phyloP scores from a whole-genome alignment of 2,113 vertebrate genomes.

The Notarius quadriscutis region DNA sequence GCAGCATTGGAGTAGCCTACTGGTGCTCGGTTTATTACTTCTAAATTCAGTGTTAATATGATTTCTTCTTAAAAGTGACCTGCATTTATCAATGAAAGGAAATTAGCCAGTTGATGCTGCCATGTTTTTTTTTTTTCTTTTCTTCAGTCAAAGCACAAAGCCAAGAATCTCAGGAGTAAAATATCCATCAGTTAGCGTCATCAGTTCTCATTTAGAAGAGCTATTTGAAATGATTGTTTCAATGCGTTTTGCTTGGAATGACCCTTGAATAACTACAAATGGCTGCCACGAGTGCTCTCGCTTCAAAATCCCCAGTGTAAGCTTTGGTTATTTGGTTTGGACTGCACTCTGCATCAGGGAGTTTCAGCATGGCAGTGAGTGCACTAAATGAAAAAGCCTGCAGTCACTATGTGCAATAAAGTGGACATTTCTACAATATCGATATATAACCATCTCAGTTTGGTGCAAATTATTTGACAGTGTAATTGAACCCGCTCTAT shows the following conservation, averaged over 20 bases:
- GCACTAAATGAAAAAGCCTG: conserved; percentile 37
- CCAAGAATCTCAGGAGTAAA: neutral
- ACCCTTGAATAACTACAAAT: neutral
- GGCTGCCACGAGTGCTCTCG: neutral
- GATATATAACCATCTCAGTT: conserved; percentile 26
- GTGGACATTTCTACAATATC: conserved; percentile 9
- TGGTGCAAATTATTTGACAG: conserved; percentile 32
- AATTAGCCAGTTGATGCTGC: neutral
- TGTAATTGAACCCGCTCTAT: conserved; percentile 14
- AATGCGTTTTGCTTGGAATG: neutral
- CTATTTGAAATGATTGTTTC: neutral
- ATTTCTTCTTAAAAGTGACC: neutral
- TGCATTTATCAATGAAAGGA: neutral
- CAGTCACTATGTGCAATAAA: conserved; percentile 24
- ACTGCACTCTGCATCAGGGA: conserved; percentile 19
- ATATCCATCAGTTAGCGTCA: conserved; percentile 4
- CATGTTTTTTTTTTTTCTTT: neutral
- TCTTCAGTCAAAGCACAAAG: neutral
- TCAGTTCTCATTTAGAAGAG: neutral
- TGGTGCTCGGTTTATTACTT: neutral
- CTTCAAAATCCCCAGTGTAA: conserved; percentile 17
- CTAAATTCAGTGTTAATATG: neutral
- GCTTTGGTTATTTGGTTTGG: conserved; percentile 17
- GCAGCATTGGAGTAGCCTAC: neutral
- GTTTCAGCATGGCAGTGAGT: neutral